Percentiles rank a stretch among this genome's conserved stretches.
These are phyloP conservation scores for Mionectes olivaceus DNA, from an alignment of 2,797 vertebrate genomes.

Conservation along the genomic window DNA sequence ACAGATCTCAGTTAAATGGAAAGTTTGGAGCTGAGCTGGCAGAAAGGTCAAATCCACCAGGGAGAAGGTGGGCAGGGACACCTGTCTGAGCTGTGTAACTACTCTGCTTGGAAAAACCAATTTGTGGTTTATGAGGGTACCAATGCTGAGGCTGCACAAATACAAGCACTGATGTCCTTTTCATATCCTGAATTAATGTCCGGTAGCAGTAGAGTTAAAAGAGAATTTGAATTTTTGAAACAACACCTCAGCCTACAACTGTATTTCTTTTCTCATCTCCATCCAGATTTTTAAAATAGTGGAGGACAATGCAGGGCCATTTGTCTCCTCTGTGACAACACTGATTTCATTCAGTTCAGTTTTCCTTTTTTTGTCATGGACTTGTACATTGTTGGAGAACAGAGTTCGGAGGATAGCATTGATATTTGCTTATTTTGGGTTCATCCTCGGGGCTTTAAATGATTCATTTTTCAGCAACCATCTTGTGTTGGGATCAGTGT, in stretches of 20 bases:
- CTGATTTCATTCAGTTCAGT: background rate
- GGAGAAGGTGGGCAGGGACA: fast-evolving
- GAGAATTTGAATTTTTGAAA: background rate
- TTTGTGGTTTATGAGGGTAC: background rate
- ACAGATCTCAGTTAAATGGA: background rate
- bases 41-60: background rate
- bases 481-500: background rate
- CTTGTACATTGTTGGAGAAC: background rate
- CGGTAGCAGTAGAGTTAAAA: background rate
- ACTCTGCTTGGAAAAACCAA: background rate
- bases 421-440: background rate
- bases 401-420: background rate
- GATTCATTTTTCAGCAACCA: background rate
- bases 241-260: background rate
- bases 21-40: background rate
- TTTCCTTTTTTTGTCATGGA: background rate
- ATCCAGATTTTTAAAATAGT: background rate
- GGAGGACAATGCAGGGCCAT: background rate
- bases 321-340: background rate
- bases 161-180: background rate
- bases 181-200: background rate
- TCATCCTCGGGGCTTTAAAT: background rate
- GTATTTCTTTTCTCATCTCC: background rate
- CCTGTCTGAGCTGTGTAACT: background rate
- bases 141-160: background rate